Conservation (phyloP, 2,113 vertebrate genomes). For the Bostrychus sinensis region DNA sequence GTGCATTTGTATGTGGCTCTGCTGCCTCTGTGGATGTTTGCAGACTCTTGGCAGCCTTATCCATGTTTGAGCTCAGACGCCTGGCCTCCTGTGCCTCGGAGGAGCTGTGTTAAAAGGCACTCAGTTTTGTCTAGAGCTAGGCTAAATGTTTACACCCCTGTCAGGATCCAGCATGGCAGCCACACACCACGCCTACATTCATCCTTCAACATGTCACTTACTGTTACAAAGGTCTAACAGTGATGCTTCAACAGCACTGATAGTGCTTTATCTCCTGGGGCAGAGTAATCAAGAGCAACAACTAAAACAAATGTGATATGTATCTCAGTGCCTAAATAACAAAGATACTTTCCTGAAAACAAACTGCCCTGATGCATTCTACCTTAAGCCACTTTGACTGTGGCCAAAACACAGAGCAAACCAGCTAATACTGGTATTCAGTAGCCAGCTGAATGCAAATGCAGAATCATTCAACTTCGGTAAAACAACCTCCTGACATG, state of each 20-base stretch:
- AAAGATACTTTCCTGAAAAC: no score
- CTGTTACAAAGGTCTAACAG: conserved; percentile 10
- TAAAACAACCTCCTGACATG: no score
- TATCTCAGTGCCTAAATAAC: neutral
- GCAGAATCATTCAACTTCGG: no score
- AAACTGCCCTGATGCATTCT: no score
- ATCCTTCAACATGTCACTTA: conserved; percentile 40
- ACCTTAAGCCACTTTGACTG: no score
- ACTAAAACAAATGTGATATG: neutral
- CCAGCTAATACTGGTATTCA: no score
- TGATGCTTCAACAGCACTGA: conserved; percentile 24
- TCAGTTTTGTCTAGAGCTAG: conserved; percentile 36
- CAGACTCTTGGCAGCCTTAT: conserved; percentile 40
- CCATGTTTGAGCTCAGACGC: conserved; percentile 32
- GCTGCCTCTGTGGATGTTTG: neutral
- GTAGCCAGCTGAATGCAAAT: no score
- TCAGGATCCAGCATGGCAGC: conserved; percentile 22
- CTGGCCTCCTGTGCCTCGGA: conserved; percentile 39
- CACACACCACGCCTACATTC: conserved; percentile 42
- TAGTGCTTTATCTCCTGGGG: conserved; percentile 5
- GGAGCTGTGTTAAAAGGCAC: conserved; percentile 45
- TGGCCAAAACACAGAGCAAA: no score
- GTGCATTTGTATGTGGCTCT: neutral
- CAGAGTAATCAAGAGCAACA: neutral
- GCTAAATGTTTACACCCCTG: conserved; percentile 64